These are phyloP conservation scores for Pseudococcus viburni DNA, from an alignment of 2,888 invertebrate genomes.

Conservation along the genomic window DNA sequence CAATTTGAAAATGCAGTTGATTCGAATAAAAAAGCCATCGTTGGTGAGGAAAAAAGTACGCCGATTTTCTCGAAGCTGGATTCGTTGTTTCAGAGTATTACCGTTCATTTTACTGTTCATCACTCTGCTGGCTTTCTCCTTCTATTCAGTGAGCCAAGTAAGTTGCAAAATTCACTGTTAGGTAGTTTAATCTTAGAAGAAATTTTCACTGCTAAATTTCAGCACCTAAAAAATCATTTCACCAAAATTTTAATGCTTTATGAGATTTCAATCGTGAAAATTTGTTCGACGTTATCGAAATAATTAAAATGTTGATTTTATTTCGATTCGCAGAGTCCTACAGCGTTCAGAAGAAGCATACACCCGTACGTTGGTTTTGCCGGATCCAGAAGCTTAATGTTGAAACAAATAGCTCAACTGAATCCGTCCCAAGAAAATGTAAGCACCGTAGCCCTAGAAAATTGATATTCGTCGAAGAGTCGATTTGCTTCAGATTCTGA, in stretches of 20 bases:
- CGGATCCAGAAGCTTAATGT: constrained; percentile 52
- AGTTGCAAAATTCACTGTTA: not conserved
- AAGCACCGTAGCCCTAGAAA: not conserved
- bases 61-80: constrained; percentile 63
- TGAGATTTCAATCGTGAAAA: too few species aligned
- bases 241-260: too few species aligned
- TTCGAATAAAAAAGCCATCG: constrained; percentile 63
- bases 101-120: constrained; percentile 64
- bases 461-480: too few species aligned
- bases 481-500: too few species aligned
- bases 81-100: constrained; percentile 65
- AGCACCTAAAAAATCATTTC: too few species aligned
- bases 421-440: constrained; percentile 58
- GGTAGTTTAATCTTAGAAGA: too few species aligned
- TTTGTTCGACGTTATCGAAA: too few species aligned
- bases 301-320: not conserved
- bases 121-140: constrained; percentile 58
- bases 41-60: constrained; percentile 59
- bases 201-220: too few species aligned
- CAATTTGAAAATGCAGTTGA: constrained; percentile 64
- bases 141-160: constrained; percentile 65
- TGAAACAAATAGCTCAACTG: constrained; percentile 51
- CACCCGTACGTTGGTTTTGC: constrained; percentile 59
- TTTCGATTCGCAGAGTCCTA: constrained; percentile 38
- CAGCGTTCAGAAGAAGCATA: constrained; percentile 52